These are phyloP conservation scores for Chiloscyllium punctatum DNA, from an alignment of 2,797 vertebrate species.

Conservation along the genomic window DNA sequence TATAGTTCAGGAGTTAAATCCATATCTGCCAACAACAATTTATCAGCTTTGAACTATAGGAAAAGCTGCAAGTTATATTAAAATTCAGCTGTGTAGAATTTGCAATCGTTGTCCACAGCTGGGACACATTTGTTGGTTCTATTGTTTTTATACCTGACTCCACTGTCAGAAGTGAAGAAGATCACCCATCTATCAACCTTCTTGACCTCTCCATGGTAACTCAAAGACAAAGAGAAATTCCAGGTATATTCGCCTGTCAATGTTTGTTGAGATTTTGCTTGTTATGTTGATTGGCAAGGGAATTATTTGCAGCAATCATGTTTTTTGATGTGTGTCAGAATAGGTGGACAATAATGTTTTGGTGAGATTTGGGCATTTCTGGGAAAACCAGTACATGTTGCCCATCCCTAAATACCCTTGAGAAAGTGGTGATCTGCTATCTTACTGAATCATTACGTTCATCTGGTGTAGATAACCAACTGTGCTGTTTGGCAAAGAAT, in stretches of 20 bases:
- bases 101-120: background rate
- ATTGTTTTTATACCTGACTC: background rate
- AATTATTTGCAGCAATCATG: background rate
- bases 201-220: background rate
- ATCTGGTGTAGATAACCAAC: too few relatives aligned
- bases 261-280: background rate
- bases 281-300: background rate
- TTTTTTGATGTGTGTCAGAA: background rate
- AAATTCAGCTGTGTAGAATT: background rate
- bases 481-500: too few relatives aligned
- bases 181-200: too few relatives aligned
- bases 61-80: background rate
- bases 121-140: background rate
- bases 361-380: too few relatives aligned
- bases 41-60: background rate
- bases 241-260: background rate
- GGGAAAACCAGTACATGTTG: too few relatives aligned
- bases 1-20: background rate
- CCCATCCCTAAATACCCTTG: too few relatives aligned
- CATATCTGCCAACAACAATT: background rate
- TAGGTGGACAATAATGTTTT: background rate
- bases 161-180: too few relatives aligned
- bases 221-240: background rate
- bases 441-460: too few relatives aligned
- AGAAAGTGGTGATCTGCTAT: too few relatives aligned